Percentiles rank a stretch among this genome's conserved stretches.
Evolutionary conservation across 2,888 invertebrate species (phyloP).

Genomic region (Sinohyriopsis cumingii): DNA sequence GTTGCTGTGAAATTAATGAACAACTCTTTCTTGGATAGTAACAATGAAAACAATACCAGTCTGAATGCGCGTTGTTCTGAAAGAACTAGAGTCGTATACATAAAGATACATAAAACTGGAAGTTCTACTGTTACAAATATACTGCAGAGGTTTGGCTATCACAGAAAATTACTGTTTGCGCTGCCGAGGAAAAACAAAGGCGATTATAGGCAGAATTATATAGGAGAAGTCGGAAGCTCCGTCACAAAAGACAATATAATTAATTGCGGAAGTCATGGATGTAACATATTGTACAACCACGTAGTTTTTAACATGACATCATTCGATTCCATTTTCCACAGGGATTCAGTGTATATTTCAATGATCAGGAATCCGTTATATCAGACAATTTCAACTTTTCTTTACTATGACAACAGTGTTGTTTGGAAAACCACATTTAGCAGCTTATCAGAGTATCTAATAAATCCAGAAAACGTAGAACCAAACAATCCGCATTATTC

Average conservation of each 20-base stretch:
- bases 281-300: slow-evolving; percentile 56
- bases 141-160: slow-evolving; percentile 48
- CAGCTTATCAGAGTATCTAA: slow-evolving; percentile 40
- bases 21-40: too few species aligned
- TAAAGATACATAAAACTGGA: slow-evolving; percentile 61
- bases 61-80: too few species aligned
- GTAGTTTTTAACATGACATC: slow-evolving; percentile 46
- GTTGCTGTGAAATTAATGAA: too few species aligned
- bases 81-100: slow-evolving; percentile 30
- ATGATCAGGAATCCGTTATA: slow-evolving; percentile 42
- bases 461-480: slow-evolving; percentile 45
- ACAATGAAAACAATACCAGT: too few species aligned
- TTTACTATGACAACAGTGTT: slow-evolving; percentile 37
- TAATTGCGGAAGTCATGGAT: slow-evolving; percentile 22
- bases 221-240: slow-evolving; percentile 37
- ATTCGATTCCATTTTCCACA: slow-evolving; percentile 35
- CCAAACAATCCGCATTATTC: slow-evolving; percentile 31
- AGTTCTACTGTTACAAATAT: slow-evolving; percentile 59
- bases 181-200: slow-evolving; percentile 45
- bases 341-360: slow-evolving; percentile 38
- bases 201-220: slow-evolving; percentile 37
- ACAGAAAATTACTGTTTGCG: slow-evolving; percentile 44
- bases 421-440: slow-evolving; percentile 14
- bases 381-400: slow-evolving; percentile 44
- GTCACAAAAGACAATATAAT: slow-evolving; percentile 15